These are phyloP conservation scores for Vimba vimba DNA, from an alignment of 2,113 vertebrate genomes.

Conservation along the genomic window DNA sequence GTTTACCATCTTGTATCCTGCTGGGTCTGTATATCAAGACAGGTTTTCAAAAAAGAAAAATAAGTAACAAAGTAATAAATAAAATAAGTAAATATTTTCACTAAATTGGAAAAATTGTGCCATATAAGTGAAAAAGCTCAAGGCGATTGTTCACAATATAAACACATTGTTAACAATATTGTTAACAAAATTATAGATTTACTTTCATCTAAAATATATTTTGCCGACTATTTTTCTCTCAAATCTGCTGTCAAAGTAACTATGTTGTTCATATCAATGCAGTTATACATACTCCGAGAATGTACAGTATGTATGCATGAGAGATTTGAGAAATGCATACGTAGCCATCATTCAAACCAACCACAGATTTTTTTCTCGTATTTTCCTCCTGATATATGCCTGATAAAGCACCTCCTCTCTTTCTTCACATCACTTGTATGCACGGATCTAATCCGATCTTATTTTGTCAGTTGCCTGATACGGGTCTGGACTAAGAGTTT, in stretches of 20 bases:
- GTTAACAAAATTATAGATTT: too few species aligned
- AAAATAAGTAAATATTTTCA: too few species aligned
- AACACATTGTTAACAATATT: too few species aligned
- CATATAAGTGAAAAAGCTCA: too few species aligned
- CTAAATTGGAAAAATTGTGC: too few species aligned
- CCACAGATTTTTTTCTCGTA: not conserved
- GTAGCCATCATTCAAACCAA: not conserved
- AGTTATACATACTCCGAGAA: not conserved
- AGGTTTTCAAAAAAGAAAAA: not conserved
- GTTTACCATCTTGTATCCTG: not conserved
- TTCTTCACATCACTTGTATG: not conserved
- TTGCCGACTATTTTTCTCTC: not conserved
- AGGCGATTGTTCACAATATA: too few species aligned
- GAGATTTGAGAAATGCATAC: not conserved
- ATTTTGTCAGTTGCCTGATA: conserved; percentile 46
- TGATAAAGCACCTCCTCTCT: not conserved
- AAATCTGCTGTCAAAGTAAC: not conserved
- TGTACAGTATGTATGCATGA: not conserved
- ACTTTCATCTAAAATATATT: too few species aligned
- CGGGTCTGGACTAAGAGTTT: conserved; percentile 16
- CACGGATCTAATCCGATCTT: not conserved
- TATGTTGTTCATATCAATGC: not conserved
- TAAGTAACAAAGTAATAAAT: too few species aligned
- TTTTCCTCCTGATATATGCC: not conserved
- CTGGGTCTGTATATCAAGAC: too few species aligned